Base-by-base conservation (phyloP, 1,140 invertebrate species). In the Zaprionus nigranus region DNA sequence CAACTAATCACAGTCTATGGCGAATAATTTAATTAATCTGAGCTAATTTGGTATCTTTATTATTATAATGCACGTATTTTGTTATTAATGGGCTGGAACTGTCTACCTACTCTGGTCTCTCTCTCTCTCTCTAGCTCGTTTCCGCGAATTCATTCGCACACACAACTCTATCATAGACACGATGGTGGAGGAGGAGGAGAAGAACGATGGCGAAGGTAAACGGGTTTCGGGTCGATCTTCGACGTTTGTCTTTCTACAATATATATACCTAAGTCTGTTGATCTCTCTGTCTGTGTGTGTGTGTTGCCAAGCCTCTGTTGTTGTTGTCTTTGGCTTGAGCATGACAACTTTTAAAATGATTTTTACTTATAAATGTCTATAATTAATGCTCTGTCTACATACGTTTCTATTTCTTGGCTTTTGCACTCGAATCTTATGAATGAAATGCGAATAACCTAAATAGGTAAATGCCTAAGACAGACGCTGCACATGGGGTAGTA, bases 281-380 rank as follows among this genome's bases (percentile, higher is more conserved):
- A 34, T 34, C 30, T 72, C 60, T 57, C 30, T 70, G 65, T 46
- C 66, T 49, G 59, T 67, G 53, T n/a, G n/a, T 53, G 49, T 69
- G 46, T 24, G 26, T 63, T 63, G 60, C 40, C 60, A 57, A 71
- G 53, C 38, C 57, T 69, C 13, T 56, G 40, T 51, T 70, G 54
- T 51, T 70, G 54, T 58, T 75, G 38, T 54, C 9, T 34, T 34
- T 53, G 51, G 28, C 66, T 63, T 66, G 81, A 81, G 81, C 74
- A 84, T 84, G 81, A 85, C 78, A 79, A 81, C 82, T 85, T 81
- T 81, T 85, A 69, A 85, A 85, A 78, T 58, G 67, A 85, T 84
- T 85, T 81, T 79, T 85, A 75, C 82, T 79, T 75, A 81, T 85
- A 85, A 85, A 85, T 78, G 75, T 40, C 71, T 34, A 84, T 84